Evolutionary conservation across 2,797 vertebrate species (phyloP), one percentile per base, ranked within the genome.

Genomic region (Dipus sagitta): DNA sequence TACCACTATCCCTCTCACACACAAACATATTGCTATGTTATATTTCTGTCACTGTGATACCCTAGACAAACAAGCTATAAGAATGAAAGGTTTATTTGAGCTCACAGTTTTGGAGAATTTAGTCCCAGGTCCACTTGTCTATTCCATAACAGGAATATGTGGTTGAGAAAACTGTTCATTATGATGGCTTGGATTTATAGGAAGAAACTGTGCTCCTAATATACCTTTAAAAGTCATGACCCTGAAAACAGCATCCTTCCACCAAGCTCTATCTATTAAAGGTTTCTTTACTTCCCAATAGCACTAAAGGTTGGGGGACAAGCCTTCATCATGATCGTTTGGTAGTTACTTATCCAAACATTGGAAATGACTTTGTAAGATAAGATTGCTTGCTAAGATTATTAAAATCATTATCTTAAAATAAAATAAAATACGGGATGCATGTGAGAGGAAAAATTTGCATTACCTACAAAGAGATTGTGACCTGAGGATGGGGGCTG

Each of bases 381-480:
- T 38, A 38, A 38, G 38, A 38, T 38, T 38, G 6, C 38, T 38
- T 38, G 38, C 38, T 38, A 38, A 38, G 38, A 70, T 8, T 32
- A 65, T 86, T 88, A 64, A 64, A 68, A 67, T 86, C 14, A 60
- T 34, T 52, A 11, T 72, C 71, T 88, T 92, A 72, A 85, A 12
- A 80, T 26, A 90, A 95, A 81, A 80, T 70, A 34, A 38, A 83
- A 78, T 32, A 26, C 20, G 89, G 85, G 58, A 76, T 42, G 23
- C 15, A 20, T 65, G n/a, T 30, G 26, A 26, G 65, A 85, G 13
- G 18, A 3, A 47, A 82, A 87, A 79, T 21, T 5, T 92, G 5
- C 20, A 38, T 71, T 70, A 89, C 30, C 13, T 92, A n/a, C 47
- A 74, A 82, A 88, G 47, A 88, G 8, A 24, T 23, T 38, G 14